These are phyloP conservation scores for Mastomys natalensis DNA, from an alignment of 2,113 vertebrate species.

Conservation along the genomic window DNA sequence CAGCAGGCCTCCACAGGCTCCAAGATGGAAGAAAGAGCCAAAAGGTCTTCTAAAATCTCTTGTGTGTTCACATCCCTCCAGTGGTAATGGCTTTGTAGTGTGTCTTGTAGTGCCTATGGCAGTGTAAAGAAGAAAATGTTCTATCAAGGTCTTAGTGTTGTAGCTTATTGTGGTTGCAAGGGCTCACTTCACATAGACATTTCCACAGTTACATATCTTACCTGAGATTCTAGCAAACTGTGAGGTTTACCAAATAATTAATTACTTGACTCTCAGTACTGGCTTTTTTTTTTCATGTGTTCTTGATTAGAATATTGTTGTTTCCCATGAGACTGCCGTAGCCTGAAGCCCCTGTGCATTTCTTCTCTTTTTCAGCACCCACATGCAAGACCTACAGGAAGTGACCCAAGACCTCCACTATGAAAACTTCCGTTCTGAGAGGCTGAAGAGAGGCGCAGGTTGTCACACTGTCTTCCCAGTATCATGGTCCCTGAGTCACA, in stretches of 20 bases:
- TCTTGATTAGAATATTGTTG: too few relatives aligned
- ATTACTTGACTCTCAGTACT: too few relatives aligned
- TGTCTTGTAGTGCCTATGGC: background rate
- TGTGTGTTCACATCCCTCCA: background rate
- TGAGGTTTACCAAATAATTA: background rate
- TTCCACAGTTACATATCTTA: background rate
- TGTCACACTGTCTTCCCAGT: conserved; percentile 36
- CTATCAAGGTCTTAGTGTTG: background rate
- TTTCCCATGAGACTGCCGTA: rapidly evolving
- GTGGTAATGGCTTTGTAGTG: rapidly evolving
- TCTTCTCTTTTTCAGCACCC: conserved; percentile 89
- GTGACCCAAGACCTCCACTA: conserved; percentile 99
- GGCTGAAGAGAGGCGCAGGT: conserved; percentile 98
- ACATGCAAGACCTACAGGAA: conserved; percentile 99
- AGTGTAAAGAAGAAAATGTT: too few relatives aligned
- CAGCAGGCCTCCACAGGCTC: too few relatives aligned
- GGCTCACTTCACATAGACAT: background rate
- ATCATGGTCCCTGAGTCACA: background rate
- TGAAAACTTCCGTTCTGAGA: conserved; percentile 99
- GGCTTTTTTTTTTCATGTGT: background rate
- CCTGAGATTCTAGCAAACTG: background rate
- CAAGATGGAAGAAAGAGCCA: too few relatives aligned
- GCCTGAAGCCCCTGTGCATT: rapidly evolving
- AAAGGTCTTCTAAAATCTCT: background rate
- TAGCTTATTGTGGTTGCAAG: background rate